Percentiles rank a stretch among this genome's conserved stretches.
Conservation (phyloP, 2,113 vertebrate species). For the Hipposideros armiger region DNA sequence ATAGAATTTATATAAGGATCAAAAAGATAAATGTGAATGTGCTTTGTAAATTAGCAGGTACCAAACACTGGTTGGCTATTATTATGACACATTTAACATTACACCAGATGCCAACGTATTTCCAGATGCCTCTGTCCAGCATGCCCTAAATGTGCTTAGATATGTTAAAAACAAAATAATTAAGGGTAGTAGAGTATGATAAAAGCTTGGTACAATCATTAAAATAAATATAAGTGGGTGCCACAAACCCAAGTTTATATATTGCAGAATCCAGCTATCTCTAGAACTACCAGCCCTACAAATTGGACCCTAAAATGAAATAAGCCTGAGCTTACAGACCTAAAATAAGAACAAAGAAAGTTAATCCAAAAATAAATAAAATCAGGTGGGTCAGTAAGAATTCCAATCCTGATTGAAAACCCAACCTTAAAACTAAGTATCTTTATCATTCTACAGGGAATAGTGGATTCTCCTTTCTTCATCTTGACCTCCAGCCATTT, state of each 20-base stretch:
- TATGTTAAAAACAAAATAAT: constrained; percentile 34
- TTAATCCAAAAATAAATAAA: constrained; percentile 54
- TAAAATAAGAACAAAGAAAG: constrained; percentile 52
- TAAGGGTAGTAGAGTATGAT: not conserved
- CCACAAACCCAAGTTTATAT: not conserved
- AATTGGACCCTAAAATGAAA: not conserved
- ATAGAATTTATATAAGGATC: not conserved
- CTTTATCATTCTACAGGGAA: constrained; percentile 54
- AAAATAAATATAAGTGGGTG: constrained; percentile 30
- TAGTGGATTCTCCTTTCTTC: constrained; percentile 28
- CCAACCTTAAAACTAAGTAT: constrained; percentile 32
- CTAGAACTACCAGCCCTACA: not conserved
- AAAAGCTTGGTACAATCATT: constrained; percentile 11
- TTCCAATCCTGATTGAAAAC: constrained; percentile 16
- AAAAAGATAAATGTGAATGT: not conserved
- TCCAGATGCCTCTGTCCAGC: not conserved
- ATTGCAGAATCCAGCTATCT: not conserved
- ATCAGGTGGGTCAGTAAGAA: constrained; percentile 29
- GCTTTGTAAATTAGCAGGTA: not conserved
- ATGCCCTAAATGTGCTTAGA: not conserved
- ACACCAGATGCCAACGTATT: not conserved
- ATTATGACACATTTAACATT: not conserved
- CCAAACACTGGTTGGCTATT: not conserved
- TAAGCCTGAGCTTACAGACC: not conserved
- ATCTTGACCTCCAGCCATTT: constrained; percentile 56